phyloP scores from a whole-genome alignment of 2,797 vertebrate genomes.

The Crocidura indochinensis region DNA sequence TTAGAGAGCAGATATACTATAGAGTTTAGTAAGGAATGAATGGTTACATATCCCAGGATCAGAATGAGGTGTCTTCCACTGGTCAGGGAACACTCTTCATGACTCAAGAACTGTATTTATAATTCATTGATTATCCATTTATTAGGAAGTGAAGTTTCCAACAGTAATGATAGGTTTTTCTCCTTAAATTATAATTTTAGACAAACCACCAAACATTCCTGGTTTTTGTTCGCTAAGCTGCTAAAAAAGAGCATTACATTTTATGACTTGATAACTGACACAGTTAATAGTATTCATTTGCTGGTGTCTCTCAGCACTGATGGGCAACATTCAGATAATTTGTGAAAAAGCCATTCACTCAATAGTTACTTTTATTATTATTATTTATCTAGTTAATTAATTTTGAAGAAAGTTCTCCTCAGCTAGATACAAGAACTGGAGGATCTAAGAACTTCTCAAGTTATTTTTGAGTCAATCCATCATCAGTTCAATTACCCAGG shows the following conservation, averaged over 20 bases:
- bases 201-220: constrained; percentile 12
- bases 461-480: too few relatives aligned
- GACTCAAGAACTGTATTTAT: not conserved
- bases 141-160: constrained; percentile 21
- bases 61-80: not conserved
- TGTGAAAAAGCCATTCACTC: constrained; percentile 78
- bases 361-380: constrained; percentile 67
- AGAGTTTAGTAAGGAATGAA: not conserved
- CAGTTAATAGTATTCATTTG: not conserved
- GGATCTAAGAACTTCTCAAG: too few relatives aligned
- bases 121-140: not conserved
- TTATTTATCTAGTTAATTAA: too few relatives aligned
- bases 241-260: constrained; percentile 7
- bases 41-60: not conserved
- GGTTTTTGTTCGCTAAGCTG: constrained; percentile 34
- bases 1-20: not conserved
- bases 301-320: not conserved
- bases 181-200: constrained; percentile 38
- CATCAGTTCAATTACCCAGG: too few relatives aligned
- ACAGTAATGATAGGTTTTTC: not conserved
- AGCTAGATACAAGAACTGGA: too few relatives aligned
- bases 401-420: too few relatives aligned
- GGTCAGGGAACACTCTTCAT: not conserved
- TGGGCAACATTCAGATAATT: constrained; percentile 74
- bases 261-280: not conserved